phyloP scores from a whole-genome alignment of 2,113 vertebrate species.

The Malurus cyaneus region DNA sequence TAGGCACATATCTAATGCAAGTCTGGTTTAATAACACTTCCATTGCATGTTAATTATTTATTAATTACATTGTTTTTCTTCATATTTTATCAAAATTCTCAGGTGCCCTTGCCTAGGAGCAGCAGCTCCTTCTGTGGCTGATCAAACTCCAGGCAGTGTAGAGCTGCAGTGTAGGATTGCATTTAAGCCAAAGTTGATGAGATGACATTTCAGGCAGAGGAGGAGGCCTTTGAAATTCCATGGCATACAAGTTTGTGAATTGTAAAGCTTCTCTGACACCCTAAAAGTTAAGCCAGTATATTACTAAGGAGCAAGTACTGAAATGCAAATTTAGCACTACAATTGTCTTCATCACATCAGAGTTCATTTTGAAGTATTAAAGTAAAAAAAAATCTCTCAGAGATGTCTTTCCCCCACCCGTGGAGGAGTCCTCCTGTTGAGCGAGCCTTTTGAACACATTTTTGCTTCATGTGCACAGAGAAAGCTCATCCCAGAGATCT shows the following conservation, averaged over 20 bases:
- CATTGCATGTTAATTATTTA: constrained; percentile 70
- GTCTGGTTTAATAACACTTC: constrained; percentile 67
- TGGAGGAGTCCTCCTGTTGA: background rate
- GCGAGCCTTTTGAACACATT: background rate
- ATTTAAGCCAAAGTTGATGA: background rate
- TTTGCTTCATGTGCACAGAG: background rate
- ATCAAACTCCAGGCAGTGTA: background rate
- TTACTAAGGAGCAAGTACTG: background rate
- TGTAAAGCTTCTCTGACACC: background rate
- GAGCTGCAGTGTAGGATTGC: background rate
- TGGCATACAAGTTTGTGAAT: background rate
- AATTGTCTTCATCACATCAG: background rate
- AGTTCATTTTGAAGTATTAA: background rate
- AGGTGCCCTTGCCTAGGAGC: background rate
- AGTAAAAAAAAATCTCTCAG: background rate
- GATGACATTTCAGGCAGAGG: background rate
- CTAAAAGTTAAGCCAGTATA: background rate
- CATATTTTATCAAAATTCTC: constrained; percentile 39
- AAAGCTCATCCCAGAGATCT: background rate
- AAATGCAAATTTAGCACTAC: background rate
- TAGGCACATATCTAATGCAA: constrained; percentile 1
- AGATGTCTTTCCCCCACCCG: background rate
- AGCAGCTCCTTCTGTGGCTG: background rate
- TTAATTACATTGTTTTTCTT: background rate
- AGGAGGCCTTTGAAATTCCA: background rate